Evolutionary conservation across 2,113 vertebrate species (phyloP).

Genomic region (Lota lota): DNA sequence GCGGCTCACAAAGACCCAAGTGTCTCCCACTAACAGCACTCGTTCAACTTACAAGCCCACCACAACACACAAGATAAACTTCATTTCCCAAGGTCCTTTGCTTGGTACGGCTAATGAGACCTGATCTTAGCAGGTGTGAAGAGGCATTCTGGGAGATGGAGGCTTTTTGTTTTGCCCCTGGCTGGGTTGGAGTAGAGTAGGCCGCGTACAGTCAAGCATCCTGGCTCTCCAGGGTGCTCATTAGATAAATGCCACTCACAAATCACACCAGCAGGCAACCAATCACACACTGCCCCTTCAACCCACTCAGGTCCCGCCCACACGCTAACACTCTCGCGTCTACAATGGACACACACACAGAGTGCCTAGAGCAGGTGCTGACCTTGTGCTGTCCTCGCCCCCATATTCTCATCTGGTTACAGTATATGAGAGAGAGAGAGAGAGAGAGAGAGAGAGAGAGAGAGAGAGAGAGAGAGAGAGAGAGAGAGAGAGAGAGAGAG

Average conservation of each 20-base stretch:
- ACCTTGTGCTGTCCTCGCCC: slow-evolving; percentile 8
- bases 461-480: slow-evolving; percentile 7
- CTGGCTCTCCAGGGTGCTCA: slow-evolving; percentile 55
- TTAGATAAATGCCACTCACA: slow-evolving; percentile 66
- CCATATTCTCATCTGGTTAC: slow-evolving; percentile 36
- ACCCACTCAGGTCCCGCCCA: slow-evolving; percentile 63
- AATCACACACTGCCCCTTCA: slow-evolving; percentile 50
- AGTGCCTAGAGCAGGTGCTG: slow-evolving; percentile 14
- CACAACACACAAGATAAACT: no score
- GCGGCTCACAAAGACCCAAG: not conserved
- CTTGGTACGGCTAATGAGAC: no score
- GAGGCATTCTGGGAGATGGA: slow-evolving; percentile 51
- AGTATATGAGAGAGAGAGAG: not conserved
- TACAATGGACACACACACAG: slow-evolving; percentile 15
- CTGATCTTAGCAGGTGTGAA: slow-evolving; percentile 29
- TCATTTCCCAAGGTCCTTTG: no score
- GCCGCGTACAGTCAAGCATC: slow-evolving; percentile 11
- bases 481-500: slow-evolving; percentile 6
- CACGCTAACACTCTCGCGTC: slow-evolving; percentile 15
- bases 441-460: slow-evolving; percentile 6
- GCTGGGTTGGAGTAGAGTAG: slow-evolving; percentile 23
- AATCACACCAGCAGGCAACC: slow-evolving; percentile 59
- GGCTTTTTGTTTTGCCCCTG: slow-evolving; percentile 36
- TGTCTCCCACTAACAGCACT: no score
- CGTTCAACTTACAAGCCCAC: no score